A percentile compares a stretch with the other conserved stretches of the same genome.
These are phyloP conservation scores for Tapirus terrestris DNA, from an alignment of 2,113 vertebrate genomes.

Conservation along the genomic window DNA sequence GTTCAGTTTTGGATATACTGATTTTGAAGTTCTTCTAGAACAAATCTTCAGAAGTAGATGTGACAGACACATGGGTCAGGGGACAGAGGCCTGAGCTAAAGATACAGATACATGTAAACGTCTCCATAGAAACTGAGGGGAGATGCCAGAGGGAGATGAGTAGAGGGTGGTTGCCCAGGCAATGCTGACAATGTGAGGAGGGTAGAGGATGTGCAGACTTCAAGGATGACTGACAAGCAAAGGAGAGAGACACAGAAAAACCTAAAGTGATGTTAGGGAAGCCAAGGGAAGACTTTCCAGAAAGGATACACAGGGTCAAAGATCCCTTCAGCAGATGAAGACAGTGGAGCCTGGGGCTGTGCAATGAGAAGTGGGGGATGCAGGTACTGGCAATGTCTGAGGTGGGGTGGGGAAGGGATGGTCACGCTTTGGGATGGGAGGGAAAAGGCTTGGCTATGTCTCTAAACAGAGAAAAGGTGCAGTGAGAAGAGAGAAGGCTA, in stretches of 20 bases:
- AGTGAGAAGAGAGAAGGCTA: neutral
- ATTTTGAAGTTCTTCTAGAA: neutral
- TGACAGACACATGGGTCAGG: neutral
- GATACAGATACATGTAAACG: neutral
- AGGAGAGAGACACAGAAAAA: neutral
- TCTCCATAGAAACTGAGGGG: neutral
- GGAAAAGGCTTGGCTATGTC: neutral
- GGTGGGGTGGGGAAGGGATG: too few species aligned
- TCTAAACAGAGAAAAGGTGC: neutral
- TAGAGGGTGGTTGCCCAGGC: neutral
- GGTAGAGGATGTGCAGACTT: neutral
- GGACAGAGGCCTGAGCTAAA: neutral
- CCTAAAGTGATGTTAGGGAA: neutral
- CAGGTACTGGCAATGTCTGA: neutral
- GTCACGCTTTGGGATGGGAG: neutral
- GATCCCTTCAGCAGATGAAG: neutral
- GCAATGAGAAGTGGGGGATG: neutral
- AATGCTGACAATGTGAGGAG: fast-evolving
- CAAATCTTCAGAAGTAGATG: neutral
- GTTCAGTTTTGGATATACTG: neutral
- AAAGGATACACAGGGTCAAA: neutral
- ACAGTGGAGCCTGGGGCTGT: too few species aligned
- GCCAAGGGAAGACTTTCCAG: neutral
- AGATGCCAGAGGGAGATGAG: neutral
- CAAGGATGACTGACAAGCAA: neutral